phyloP scores from a whole-genome alignment of 2,888 invertebrate genomes.

The Hymenopus coronatus region DNA sequence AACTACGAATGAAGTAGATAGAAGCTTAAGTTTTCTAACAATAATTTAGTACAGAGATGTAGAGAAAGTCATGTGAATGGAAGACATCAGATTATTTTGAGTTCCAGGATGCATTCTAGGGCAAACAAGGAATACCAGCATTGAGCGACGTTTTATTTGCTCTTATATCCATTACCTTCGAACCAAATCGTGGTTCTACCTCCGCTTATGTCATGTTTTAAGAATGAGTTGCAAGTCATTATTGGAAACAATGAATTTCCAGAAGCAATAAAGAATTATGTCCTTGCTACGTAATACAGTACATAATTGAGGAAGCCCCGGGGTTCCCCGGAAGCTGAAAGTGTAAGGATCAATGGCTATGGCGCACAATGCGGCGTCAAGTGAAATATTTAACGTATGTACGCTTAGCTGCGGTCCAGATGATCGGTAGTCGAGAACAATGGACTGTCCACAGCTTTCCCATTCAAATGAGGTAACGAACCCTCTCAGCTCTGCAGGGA shows the following conservation, averaged over 20 bases:
- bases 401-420: neutral
- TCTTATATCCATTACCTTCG: neutral
- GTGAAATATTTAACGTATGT: neutral
- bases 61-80: too few relatives aligned
- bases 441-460: neutral
- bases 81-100: too few relatives aligned
- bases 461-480: neutral
- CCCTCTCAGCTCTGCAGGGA: neutral
- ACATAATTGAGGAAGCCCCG: neutral
- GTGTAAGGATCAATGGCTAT: neutral
- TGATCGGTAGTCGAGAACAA: neutral
- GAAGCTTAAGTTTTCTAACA: too few relatives aligned
- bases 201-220: neutral
- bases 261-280: neutral
- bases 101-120: too few relatives aligned
- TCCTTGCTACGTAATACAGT: neutral
- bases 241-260: neutral
- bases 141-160: neutral
- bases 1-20: too few relatives aligned
- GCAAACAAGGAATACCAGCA: too few relatives aligned
- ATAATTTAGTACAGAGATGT: too few relatives aligned
- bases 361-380: neutral
- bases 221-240: neutral
- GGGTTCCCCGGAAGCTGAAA: neutral
- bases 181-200: neutral